Conservation (phyloP, 2,888 invertebrate genomes). For the Sarcophaga subvicina region DNA sequence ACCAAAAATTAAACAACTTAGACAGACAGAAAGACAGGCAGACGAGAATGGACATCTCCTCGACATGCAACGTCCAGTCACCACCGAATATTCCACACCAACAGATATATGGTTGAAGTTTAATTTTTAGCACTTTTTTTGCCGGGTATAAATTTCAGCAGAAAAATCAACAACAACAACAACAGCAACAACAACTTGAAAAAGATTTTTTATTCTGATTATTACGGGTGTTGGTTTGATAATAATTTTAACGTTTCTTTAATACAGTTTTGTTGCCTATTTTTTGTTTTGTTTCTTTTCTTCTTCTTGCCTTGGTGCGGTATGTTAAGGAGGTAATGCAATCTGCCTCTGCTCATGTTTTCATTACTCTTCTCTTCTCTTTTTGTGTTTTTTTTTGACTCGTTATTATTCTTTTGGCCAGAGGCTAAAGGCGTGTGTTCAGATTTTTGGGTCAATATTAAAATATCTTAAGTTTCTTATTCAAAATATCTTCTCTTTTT, state of each 20-base stretch:
- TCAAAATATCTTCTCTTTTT: constrained; percentile 35
- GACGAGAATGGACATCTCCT: background rate
- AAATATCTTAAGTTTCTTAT: constrained; percentile 49
- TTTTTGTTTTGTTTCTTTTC: constrained; percentile 32
- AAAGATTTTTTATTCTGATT: constrained; percentile 51
- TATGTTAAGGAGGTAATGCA: constrained; percentile 52
- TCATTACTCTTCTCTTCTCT: background rate
- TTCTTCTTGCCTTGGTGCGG: background rate
- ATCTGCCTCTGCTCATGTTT: constrained; percentile 13
- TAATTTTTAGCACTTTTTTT: constrained; percentile 42
- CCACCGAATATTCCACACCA: constrained; percentile 25
- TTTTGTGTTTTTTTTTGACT: background rate
- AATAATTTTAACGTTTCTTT: constrained; percentile 50
- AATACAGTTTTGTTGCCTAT: constrained; percentile 20
- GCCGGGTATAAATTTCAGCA: background rate
- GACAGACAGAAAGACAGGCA: background rate
- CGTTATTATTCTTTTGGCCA: constrained; percentile 16
- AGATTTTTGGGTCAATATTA: constrained; percentile 54
- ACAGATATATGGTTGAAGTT: constrained; percentile 46
- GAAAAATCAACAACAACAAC: constrained; percentile 6
- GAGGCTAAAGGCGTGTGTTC: constrained; percentile 45
- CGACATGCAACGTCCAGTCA: background rate
- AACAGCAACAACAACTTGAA: constrained; percentile 13
- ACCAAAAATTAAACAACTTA: background rate
- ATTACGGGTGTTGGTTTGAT: constrained; percentile 59